A percentile compares a stretch with the other conserved stretches of the same genome.
Conservation (phyloP, 2,113 vertebrate genomes). For the Aldabrachelys gigantea region DNA sequence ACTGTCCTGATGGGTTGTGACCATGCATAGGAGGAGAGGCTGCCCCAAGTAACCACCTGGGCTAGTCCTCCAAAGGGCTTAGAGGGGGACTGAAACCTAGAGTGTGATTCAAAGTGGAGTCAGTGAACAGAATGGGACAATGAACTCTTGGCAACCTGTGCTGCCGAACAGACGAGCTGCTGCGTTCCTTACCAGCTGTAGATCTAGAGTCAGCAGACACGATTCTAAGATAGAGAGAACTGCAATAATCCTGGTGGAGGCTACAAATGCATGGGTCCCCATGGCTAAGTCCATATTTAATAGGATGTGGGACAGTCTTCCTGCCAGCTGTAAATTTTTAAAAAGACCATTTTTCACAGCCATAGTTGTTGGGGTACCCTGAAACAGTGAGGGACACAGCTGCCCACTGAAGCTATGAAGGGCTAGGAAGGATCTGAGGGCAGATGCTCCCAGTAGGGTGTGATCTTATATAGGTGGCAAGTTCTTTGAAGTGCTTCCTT, state of each 20-base stretch:
- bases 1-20: too few species aligned
- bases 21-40: too few species aligned
- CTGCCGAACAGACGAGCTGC: background rate
- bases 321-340: background rate
- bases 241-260: fast-evolving
- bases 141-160: background rate
- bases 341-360: background rate
- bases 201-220: background rate
- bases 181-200: slow-evolving; percentile 16
- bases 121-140: background rate
- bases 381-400: background rate
- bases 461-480: background rate
- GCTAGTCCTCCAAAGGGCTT: background rate
- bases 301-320: background rate
- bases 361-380: background rate
- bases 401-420: background rate
- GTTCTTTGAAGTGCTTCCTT: background rate
- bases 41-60: too few species aligned
- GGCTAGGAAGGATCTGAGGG: background rate
- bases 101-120: background rate
- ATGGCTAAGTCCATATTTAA: slow-evolving; percentile 25
- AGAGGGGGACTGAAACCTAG: background rate
- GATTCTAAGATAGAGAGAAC: slow-evolving; percentile 6
- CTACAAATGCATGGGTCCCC: background rate
- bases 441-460: background rate